A percentile compares a stretch with the other conserved stretches of the same genome.
Evolutionary conservation across 1,140 invertebrate genomes (phyloP).

Genomic region (Vanessa atalanta): DNA sequence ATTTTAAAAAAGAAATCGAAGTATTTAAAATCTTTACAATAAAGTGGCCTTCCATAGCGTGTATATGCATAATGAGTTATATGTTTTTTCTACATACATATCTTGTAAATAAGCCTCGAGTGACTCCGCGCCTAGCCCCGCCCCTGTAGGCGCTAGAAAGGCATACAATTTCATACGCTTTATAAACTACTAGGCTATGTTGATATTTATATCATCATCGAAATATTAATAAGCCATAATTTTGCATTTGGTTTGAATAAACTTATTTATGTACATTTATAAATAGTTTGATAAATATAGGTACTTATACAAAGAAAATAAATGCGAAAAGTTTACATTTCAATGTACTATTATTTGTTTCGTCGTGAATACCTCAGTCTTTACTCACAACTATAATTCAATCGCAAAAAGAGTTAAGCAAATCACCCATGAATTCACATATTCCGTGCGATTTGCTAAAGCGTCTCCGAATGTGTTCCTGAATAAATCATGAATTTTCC

Average conservation of each 20-base stretch:
- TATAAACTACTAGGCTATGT: conserved; percentile 29
- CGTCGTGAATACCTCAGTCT: too few species aligned
- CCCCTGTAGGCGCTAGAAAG: conserved; percentile 6
- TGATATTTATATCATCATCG: conserved; percentile 26
- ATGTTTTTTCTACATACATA: conserved; percentile 54
- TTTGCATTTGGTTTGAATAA: conserved; percentile 40
- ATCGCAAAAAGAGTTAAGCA: too few species aligned
- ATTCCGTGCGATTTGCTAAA: too few species aligned
- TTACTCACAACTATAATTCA: too few species aligned
- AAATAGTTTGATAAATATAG: conserved; percentile 46
- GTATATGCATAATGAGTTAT: conserved; percentile 39
- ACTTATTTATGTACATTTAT: conserved; percentile 50
- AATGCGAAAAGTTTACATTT: conserved; percentile 23
- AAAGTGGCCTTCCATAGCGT: conserved; percentile 44
- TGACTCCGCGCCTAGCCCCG: not conserved
- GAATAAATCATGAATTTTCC: too few species aligned
- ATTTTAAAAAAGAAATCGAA: conserved; percentile 68
- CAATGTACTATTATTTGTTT: not conserved
- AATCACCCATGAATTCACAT: too few species aligned
- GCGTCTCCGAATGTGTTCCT: too few species aligned
- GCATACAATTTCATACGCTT: conserved; percentile 39
- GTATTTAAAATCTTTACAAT: conserved; percentile 65
- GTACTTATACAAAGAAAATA: conserved; percentile 44
- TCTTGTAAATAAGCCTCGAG: conserved; percentile 56
- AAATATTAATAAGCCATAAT: conserved; percentile 33